Evolutionary conservation across 92 coral and sea anemone genomes (phyloP), one percentile per base, ranked within the genome.

Genomic region (Meandrina meandrites): DNA sequence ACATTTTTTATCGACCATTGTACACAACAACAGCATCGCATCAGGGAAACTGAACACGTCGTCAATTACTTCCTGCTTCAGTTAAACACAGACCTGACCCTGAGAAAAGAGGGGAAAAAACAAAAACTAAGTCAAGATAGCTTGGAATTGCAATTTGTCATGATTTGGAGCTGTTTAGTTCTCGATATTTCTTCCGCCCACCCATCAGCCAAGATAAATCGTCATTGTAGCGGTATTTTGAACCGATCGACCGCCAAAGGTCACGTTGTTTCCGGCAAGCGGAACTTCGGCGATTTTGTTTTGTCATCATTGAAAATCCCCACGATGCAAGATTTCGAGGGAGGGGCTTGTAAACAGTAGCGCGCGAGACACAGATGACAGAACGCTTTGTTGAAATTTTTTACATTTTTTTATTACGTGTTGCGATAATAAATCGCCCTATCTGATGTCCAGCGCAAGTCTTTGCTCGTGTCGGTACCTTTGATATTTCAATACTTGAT

Each of bases 211-310:
- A 30, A 84, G 24, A 56, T 42, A 35, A 85, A 76, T 37, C 35
- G 31, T 4, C 34, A 54, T 32, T 45, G 79, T 30, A 14, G 78
- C 82, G 53, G 53, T 35, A 12, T 18, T 30, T 68, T 30, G 73
- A 68, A 36, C 48, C 76, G 73, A 27, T n/a, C 19, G 28, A 54
- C 30, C 76, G 5, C 17, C n/a, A 35, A 73, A 75, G 88, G 82
- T 76, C 88, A 77, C 83, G 66, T 36, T 28, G 77, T 85, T 85
- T 85, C 88, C 88, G 88, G 88, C 48, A 75, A 31, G 34, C 82
- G 82, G 86, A 83, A 83, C 86, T 83, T 70, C 62, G 50, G 74
- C 50, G 45, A n/a, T 24, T n/a, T 83, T 81, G 79, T 83, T 83
- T 83, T 83, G 79, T n/a, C 70, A 83, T 83, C 86, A 53, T 21